Percentiles rank a stretch among this genome's conserved stretches.
phyloP scores from a whole-genome alignment of 2,888 invertebrate genomes.

The Quadriops clusia region DNA sequence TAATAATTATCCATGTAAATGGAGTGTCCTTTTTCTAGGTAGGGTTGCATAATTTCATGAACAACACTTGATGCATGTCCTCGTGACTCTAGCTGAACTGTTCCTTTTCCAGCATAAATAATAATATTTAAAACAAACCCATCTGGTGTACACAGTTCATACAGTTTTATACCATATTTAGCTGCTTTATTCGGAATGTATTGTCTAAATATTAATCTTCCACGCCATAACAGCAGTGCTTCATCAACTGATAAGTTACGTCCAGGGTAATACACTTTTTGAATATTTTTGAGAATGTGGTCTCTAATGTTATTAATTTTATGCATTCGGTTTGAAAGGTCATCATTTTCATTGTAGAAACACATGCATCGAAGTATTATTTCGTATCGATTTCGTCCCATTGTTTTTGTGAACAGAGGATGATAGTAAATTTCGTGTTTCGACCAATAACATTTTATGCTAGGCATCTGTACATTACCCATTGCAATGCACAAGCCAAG shows the following conservation, averaged over 20 bases:
- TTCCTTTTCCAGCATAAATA: slow-evolving; percentile 6
- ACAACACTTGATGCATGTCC: slow-evolving; percentile 7
- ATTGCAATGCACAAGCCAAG: slow-evolving; percentile 7
- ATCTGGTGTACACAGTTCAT: slow-evolving; percentile 6
- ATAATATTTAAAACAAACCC: slow-evolving; percentile 6
- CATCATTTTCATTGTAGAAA: slow-evolving; percentile 8
- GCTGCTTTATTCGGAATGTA: slow-evolving; percentile 4
- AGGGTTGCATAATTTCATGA: slow-evolving; percentile 8
- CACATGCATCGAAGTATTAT: slow-evolving; percentile 6
- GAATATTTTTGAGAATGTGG: slow-evolving; percentile 2
- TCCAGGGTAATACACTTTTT: slow-evolving; percentile 5
- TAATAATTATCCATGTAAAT: slow-evolving; percentile 10
- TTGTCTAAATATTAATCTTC: slow-evolving; percentile 4
- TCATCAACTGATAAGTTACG: slow-evolving; percentile 1
- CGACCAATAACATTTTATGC: slow-evolving; percentile 8
- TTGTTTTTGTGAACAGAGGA: slow-evolving; percentile 5
- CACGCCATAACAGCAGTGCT: slow-evolving; percentile 5
- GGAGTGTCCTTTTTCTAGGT: slow-evolving; percentile 7
- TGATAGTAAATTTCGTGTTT: slow-evolving; percentile 6
- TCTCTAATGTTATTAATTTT: slow-evolving; percentile 6
- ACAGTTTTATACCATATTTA: slow-evolving; percentile 4
- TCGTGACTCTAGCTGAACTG: slow-evolving; percentile 3
- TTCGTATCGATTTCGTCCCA: too few species aligned
- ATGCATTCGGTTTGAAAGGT: slow-evolving; percentile 6
- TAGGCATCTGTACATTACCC: slow-evolving; percentile 6